phyloP scores from a whole-genome alignment of 1,140 invertebrate species.

The Meloidogyne hapla region DNA sequence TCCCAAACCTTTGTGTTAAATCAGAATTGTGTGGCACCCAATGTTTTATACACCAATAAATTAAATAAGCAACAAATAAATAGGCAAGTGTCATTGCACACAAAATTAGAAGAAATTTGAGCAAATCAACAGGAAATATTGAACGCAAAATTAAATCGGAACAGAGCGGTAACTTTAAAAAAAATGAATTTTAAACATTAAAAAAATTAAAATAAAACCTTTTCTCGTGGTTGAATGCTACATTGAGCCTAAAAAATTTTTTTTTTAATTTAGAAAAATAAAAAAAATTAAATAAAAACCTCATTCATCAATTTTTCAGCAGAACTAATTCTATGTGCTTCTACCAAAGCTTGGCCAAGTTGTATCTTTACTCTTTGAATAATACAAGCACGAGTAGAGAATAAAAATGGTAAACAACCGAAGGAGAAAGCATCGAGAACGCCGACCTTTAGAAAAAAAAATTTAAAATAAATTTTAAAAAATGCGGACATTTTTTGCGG shows the following conservation, averaged over 20 bases:
- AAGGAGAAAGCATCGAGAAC: slow-evolving; percentile 48
- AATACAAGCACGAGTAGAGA: slow-evolving; percentile 30
- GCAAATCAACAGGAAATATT: slow-evolving; percentile 51
- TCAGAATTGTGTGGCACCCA: slow-evolving; percentile 29
- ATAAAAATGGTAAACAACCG: slow-evolving; percentile 35
- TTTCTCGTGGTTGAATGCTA: slow-evolving; percentile 48
- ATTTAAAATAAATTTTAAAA: slow-evolving; percentile 14
- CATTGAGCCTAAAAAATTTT: slow-evolving; percentile 37
- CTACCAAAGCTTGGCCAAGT: slow-evolving; percentile 21
- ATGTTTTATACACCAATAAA: slow-evolving; percentile 46
- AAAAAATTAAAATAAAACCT: slow-evolving; percentile 28
- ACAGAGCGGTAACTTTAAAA: slow-evolving; percentile 48
- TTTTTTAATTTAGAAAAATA: too few species aligned
- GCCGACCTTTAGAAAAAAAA: slow-evolving; percentile 27
- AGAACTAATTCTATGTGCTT: slow-evolving; percentile 39
- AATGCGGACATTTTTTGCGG: too few species aligned
- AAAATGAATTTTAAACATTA: not conserved
- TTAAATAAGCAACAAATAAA: slow-evolving; percentile 57
- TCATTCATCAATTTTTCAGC: slow-evolving; percentile 45
- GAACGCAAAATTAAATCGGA: slow-evolving; percentile 49
- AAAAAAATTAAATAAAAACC: not conserved
- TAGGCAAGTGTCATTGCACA: slow-evolving; percentile 54
- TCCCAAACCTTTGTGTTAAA: not conserved
- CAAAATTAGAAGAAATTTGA: slow-evolving; percentile 58
- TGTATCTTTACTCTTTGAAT: slow-evolving; percentile 30